Percentiles rank a stretch among this genome's conserved stretches.
Evolutionary conservation across 2,113 vertebrate genomes (phyloP).

Genomic region (Hemicordylus capensis): DNA sequence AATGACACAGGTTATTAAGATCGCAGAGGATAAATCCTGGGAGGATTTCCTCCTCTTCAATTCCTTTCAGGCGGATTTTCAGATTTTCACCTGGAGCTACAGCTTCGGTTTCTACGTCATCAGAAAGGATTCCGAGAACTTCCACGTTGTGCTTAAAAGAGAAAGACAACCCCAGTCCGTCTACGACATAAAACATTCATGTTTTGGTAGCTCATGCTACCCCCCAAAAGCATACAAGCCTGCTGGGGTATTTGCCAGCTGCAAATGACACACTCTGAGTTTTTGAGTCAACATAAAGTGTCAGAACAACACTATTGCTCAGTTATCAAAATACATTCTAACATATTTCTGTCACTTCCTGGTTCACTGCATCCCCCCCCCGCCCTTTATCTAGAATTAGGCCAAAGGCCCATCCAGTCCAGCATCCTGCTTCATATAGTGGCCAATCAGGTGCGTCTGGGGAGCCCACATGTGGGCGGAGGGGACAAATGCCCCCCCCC

Average conservation of each 20-base stretch:
- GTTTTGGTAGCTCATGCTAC: too few species aligned
- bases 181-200: slow-evolving; percentile 6
- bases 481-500: too few species aligned
- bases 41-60: slow-evolving; percentile 98
- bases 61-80: slow-evolving; percentile 96
- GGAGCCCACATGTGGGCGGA: too few species aligned
- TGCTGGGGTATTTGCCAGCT: too few species aligned
- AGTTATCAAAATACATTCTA: background rate
- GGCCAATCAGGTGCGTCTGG: too few species aligned
- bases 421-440: too few species aligned
- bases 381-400: too few species aligned
- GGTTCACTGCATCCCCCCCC: background rate
- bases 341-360: background rate
- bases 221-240: too few species aligned
- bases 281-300: background rate
- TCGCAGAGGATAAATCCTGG: slow-evolving; percentile 98
- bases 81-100: slow-evolving; percentile 95
- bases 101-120: slow-evolving; percentile 97
- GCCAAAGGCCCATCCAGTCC: too few species aligned
- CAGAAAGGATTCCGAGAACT: slow-evolving; percentile 95
- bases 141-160: slow-evolving; percentile 96
- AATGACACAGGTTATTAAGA: slow-evolving; percentile 96
- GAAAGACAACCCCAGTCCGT: slow-evolving; percentile 38
- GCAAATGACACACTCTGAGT: background rate
- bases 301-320: background rate